Conservation (phyloP, 2,888 invertebrate genomes). For the Pteria penguin region DNA sequence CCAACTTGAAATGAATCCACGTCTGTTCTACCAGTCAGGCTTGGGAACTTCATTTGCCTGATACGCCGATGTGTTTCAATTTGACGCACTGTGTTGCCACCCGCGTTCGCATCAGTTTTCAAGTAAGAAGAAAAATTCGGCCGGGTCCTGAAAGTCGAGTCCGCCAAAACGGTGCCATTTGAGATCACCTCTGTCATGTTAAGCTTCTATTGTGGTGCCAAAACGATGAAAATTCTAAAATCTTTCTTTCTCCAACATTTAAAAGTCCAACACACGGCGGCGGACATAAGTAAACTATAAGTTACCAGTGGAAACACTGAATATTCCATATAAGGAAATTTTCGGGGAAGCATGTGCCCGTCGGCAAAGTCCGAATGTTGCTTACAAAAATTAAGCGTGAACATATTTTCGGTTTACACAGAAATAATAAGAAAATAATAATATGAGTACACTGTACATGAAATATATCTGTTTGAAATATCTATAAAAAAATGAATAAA, state of each 20-base stretch:
- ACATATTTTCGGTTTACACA: too few relatives aligned
- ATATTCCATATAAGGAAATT: conserved; percentile 60
- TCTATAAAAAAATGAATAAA: too few relatives aligned
- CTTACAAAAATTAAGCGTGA: too few relatives aligned
- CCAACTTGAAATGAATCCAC: conserved; percentile 72
- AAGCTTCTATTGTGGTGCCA: not conserved
- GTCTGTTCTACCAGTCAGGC: conserved; percentile 68
- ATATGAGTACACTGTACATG: too few relatives aligned
- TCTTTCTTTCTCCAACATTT: conserved; percentile 1
- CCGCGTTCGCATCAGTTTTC: conserved; percentile 70
- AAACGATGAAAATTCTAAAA: not conserved
- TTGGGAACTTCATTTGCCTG: conserved; percentile 75
- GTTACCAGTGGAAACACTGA: conserved; percentile 68
- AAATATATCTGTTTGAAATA: too few relatives aligned
- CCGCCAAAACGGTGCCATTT: conserved; percentile 63
- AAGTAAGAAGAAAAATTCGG: conserved; percentile 70
- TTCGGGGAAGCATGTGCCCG: conserved; percentile 58
- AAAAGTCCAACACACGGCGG: conserved; percentile 37
- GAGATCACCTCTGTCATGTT: conserved; percentile 67
- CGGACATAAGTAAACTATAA: conserved; percentile 68
- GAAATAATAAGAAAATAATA: too few relatives aligned
- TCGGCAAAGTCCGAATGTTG: conserved; percentile 11
- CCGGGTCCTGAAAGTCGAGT: conserved; percentile 70
- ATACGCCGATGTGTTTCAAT: conserved; percentile 71
- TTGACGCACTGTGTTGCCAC: conserved; percentile 67